Evolutionary conservation across 1,140 invertebrate species (phyloP), one percentile per base, ranked within the genome.

Genomic region (Tetramorium parvispinum): DNA sequence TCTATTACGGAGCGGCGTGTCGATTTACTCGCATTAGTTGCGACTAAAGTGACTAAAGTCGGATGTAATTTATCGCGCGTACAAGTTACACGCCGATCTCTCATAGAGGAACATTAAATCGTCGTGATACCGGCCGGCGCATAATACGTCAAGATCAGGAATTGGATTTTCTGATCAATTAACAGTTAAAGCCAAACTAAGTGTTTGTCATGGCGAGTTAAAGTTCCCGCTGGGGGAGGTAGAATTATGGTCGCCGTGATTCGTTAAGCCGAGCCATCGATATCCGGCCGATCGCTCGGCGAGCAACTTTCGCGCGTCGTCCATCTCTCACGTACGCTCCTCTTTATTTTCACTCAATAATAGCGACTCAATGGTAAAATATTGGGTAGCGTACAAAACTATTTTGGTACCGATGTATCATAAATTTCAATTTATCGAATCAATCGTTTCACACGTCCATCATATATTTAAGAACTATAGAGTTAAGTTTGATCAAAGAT

Each of bases 151-250:
- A 93, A 89, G 92, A 93, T 93, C 93, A 92, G 76, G 63, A 85
- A 89, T 89, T 85, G 92, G 92, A 91, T 93, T 94, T 93, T 92
- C 91, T 91, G 92, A 94, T 93, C 93, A 94, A 94, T 94, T 94
- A 94, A 91, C 88, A 92, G 91, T 92, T 93, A 92, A 94, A 93
- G 91, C 92, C 89, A 91, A 92, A 93, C 93, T 93, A 93, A 93
- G 93, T 91, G 90, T 93, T 92, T 93, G 93, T 94, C 93, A 87
- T 89, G 85, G 73, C 85, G 83, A 86, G 77, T 93, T 93, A 91
- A 92, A 93, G 87, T 93, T 93, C 90, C 89, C 88, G 57, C 8
- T 11, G 8, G 37, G 27, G 11, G 27, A 21, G 40, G 7, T 10
- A 55, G 89, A 92, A 87, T 92, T 92, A 90, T 87, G 70, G 83